Evolutionary conservation across 2,888 invertebrate genomes (phyloP).

Genomic region (Meiosimyza platycephala): DNA sequence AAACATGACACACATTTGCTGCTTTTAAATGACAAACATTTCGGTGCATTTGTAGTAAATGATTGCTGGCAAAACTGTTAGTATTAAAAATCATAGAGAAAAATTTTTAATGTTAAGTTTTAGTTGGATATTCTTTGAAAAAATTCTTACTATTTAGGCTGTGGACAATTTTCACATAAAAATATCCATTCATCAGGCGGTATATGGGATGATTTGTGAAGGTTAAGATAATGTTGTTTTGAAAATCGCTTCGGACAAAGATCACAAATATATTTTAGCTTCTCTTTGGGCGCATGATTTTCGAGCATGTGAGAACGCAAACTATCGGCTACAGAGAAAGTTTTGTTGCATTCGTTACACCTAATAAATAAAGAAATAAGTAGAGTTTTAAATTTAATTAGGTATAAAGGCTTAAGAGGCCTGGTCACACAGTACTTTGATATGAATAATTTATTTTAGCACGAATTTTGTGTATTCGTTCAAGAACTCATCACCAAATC

Average conservation of each 20-base stretch:
- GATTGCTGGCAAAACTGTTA: constrained; percentile 62
- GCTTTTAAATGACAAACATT: constrained; percentile 62
- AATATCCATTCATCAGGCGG: constrained; percentile 58
- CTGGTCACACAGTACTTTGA: no score
- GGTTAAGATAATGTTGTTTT: constrained; percentile 58
- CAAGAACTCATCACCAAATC: no score
- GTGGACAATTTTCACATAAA: constrained; percentile 56
- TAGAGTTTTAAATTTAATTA: no score
- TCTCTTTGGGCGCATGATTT: constrained; percentile 61
- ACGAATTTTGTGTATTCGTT: no score
- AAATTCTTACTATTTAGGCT: constrained; percentile 35
- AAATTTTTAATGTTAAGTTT: not conserved
- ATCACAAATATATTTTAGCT: constrained; percentile 62
- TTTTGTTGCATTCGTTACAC: constrained; percentile 61
- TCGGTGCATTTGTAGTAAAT: constrained; percentile 60
- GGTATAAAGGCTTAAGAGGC: no score
- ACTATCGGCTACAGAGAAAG: constrained; percentile 61
- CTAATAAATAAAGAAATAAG: constrained; percentile 46
- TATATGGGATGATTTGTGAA: constrained; percentile 61
- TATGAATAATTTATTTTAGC: not conserved
- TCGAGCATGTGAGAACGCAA: constrained; percentile 61
- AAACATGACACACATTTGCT: constrained; percentile 64
- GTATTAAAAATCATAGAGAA: not conserved
- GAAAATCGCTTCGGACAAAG: constrained; percentile 63
- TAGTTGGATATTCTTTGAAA: not conserved